Base-by-base conservation (phyloP, 2,888 invertebrate species). In the Patella caerulea region DNA sequence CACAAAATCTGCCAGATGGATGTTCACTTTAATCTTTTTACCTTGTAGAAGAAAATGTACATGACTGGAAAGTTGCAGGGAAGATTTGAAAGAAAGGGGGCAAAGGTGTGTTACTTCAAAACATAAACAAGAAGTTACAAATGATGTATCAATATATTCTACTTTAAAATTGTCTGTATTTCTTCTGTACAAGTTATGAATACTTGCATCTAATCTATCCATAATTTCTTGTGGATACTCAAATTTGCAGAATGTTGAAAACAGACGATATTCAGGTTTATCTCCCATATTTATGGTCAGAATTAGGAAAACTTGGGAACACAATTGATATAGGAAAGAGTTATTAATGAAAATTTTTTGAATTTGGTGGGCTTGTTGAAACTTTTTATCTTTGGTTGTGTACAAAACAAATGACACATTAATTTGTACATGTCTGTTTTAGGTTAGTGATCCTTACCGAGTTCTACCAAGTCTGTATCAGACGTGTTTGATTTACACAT, bases 401-500 rank as follows among this genome's bases (percentile, higher is more conserved):
- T 53, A 52, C n/a, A 54, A 17, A 24, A 19, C 7, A 19, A 19
- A 69, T n/a, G 15, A 74, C 59, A 52, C 12, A 56, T 56, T 45
- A 45, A 45, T 45, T 24, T 45, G 45, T 45, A 24, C 24, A 45
- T 45, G 7, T 45, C 9, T 70, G 54, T 45, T 78, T 71, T 76
- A 90, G 89, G 78, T 81, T 29, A 85, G 84, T 75, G 83, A 86
- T 71, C 86, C 88, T 29, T 82, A 78, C 53, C 56, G 75, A 59
- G 90, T 88, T 9, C 84, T 83, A 11, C 83, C 87, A 71, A 83
- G 84, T 14, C 70, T 87, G 70, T 89, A 87, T 75, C 86, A 90
- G 76, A 79, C 86, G 2, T 89, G 89, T 84, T 78, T 89, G 29
- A 82, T 79, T 24, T 90, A 90, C 81, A 89, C 89, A 2, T 24